phyloP scores from a whole-genome alignment of 2,888 invertebrate genomes.

The Coleophora deauratella region DNA sequence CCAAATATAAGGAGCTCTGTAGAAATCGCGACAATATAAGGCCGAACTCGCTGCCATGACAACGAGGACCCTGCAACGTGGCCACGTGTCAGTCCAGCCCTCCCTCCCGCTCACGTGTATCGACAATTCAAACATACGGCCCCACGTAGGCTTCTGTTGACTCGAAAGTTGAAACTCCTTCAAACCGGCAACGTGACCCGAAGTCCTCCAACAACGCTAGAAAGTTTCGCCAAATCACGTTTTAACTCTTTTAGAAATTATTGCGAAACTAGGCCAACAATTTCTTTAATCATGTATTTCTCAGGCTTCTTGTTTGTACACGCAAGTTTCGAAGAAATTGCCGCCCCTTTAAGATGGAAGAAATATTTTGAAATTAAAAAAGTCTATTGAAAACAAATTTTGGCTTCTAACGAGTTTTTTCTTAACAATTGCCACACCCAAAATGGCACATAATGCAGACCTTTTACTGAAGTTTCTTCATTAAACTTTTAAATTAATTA shows the following conservation, averaged over 20 bases:
- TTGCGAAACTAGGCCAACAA: constrained; percentile 29
- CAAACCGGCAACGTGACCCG: constrained; percentile 47
- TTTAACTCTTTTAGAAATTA: constrained; percentile 38
- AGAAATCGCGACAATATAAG: constrained; percentile 3
- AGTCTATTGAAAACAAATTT: background rate
- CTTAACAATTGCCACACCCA: background rate
- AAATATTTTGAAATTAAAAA: background rate
- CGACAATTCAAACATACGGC: constrained; percentile 14
- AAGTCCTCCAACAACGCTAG: constrained; percentile 42
- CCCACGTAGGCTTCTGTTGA: constrained; percentile 43
- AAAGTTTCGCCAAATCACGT: constrained; percentile 54
- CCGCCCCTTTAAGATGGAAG: constrained; percentile 11
- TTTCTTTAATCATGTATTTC: constrained; percentile 24
- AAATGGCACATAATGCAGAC: too few relatives aligned
- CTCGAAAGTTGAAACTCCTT: constrained; percentile 38
- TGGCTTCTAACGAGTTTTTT: background rate
- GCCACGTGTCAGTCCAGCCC: constrained; percentile 28
- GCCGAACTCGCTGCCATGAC: background rate
- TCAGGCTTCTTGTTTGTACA: constrained; percentile 27
- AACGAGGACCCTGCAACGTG: constrained; percentile 21
- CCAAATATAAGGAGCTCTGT: too few relatives aligned
- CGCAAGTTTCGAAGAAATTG: constrained; percentile 26
- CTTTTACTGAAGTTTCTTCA: too few relatives aligned
- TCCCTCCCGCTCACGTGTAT: constrained; percentile 27
- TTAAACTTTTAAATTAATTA: too few relatives aligned